phyloP scores from a whole-genome alignment of 2,113 vertebrate genomes.

The Pyrgilauda ruficollis region DNA sequence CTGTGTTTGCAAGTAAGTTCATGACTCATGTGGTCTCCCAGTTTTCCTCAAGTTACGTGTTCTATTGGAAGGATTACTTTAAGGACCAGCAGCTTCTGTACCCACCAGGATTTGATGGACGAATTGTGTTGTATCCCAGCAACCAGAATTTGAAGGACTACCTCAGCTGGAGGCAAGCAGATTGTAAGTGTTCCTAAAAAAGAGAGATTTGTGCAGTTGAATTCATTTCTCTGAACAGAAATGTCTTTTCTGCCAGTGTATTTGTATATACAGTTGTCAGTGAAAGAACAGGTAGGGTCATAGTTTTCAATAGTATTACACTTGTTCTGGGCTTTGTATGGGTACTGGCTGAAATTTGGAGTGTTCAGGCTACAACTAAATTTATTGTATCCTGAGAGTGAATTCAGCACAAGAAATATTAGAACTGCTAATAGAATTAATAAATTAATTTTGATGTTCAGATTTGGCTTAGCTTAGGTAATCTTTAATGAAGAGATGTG shows the following conservation, averaged over 20 bases:
- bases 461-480: background rate
- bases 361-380: background rate
- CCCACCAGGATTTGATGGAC: conserved; percentile 93
- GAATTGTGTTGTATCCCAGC: conserved; percentile 92
- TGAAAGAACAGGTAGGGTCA: background rate
- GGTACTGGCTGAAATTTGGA: background rate
- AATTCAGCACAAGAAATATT: background rate
- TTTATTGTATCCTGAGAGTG: background rate
- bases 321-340: background rate
- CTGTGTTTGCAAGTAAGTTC: conserved; percentile 85
- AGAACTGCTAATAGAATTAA: background rate
- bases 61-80: conserved; percentile 95
- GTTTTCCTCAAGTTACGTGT: conserved; percentile 96
- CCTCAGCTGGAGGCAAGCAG: conserved; percentile 96
- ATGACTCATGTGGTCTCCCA: conserved; percentile 96
- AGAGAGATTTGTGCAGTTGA: background rate
- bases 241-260: background rate
- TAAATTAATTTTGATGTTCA: background rate
- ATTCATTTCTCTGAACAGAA: background rate
- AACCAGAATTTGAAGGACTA: conserved; percentile 93
- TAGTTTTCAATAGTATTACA: background rate
- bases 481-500: background rate
- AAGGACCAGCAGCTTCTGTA: conserved; percentile 87
- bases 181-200: conserved; percentile 82
- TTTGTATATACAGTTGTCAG: background rate